phyloP scores from a whole-genome alignment of 2,888 invertebrate genomes.

The Podabrus alpinus region DNA sequence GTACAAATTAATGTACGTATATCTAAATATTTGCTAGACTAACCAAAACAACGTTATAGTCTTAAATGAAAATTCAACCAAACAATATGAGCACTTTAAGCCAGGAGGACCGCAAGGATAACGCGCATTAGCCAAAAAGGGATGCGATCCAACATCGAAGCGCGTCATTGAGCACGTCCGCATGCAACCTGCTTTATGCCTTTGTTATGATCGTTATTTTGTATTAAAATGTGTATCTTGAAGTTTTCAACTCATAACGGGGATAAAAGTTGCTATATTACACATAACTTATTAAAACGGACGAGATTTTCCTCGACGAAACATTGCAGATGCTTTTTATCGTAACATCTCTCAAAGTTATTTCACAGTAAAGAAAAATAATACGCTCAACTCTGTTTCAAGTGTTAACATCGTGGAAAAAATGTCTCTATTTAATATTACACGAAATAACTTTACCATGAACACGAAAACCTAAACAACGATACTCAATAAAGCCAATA shows the following conservation, averaged over 20 bases:
- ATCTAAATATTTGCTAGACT: background rate
- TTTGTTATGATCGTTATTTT: slow-evolving; percentile 42
- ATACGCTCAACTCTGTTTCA: background rate
- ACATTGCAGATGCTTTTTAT: slow-evolving; percentile 15
- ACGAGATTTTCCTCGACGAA: slow-evolving; percentile 16
- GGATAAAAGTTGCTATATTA: slow-evolving; percentile 34
- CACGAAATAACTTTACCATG: background rate
- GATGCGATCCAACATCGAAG: slow-evolving; percentile 28
- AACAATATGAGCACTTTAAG: slow-evolving; percentile 18
- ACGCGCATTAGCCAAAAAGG: slow-evolving; percentile 19
- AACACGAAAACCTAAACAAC: slow-evolving; percentile 12
- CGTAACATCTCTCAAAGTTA: slow-evolving; percentile 4
- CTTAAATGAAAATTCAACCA: slow-evolving; percentile 16
- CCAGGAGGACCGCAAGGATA: slow-evolving; percentile 15
- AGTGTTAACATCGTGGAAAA: background rate
- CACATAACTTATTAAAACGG: slow-evolving; percentile 25
- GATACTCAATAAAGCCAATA: slow-evolving; percentile 32
- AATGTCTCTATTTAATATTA: background rate
- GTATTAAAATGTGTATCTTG: slow-evolving; percentile 39
- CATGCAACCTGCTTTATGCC: slow-evolving; percentile 39
- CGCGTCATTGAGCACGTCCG: slow-evolving; percentile 40
- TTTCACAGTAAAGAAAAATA: slow-evolving; percentile 4
- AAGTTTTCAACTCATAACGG: slow-evolving; percentile 34
- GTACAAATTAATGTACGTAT: background rate
- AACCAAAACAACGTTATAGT: slow-evolving; percentile 11